A percentile compares a stretch with the other conserved stretches of the same genome.
These are phyloP conservation scores for Ophion ellenae DNA, from an alignment of 2,888 invertebrate species.

Conservation along the genomic window DNA sequence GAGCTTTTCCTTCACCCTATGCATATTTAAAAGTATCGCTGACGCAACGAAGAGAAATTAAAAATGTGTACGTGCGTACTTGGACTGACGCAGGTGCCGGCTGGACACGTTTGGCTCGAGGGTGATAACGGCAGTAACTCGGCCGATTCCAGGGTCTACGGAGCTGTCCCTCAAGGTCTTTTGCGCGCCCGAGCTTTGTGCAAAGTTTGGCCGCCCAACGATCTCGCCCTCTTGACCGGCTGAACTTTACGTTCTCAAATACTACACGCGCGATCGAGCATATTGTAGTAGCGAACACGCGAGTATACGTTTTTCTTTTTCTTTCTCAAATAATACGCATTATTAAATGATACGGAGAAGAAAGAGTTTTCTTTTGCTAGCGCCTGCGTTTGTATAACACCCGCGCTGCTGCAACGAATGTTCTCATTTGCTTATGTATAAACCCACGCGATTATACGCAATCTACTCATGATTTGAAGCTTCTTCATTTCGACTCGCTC, in stretches of 20 bases:
- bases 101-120: slow-evolving; percentile 95
- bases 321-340: background rate
- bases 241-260: background rate
- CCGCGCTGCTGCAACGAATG: too few species aligned
- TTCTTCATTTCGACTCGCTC: background rate
- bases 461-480: background rate
- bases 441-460: too few species aligned
- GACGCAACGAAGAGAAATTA: too few species aligned
- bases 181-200: slow-evolving; percentile 92
- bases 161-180: slow-evolving; percentile 94
- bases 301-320: background rate
- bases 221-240: slow-evolving; percentile 77
- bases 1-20: slow-evolving; percentile 56
- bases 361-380: background rate
- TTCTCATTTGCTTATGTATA: too few species aligned
- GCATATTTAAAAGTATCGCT: background rate
- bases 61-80: background rate
- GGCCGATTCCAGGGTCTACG: slow-evolving; percentile 93
- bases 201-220: slow-evolving; percentile 89
- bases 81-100: slow-evolving; percentile 86
- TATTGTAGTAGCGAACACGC: background rate
- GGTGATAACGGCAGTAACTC: slow-evolving; percentile 95
- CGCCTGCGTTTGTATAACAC: background rate
- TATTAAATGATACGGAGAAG: too few species aligned
- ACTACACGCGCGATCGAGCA: background rate